Percentiles rank a stretch among this genome's conserved stretches.
phyloP scores from a whole-genome alignment of 2,888 invertebrate genomes.

The Chrysolina americana region DNA sequence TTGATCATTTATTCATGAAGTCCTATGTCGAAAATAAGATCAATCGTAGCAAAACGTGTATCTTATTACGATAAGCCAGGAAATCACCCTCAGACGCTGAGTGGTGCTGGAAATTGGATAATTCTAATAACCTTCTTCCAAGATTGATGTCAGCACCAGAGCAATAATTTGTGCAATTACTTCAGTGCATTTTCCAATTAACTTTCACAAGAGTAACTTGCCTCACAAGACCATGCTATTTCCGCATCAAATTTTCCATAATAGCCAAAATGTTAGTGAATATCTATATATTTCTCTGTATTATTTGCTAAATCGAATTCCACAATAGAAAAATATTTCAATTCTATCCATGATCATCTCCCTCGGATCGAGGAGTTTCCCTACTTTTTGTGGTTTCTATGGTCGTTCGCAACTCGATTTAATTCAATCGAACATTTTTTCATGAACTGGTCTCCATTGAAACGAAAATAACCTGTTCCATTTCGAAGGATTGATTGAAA shows the following conservation, averaged over 20 bases:
- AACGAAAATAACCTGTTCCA: slow-evolving; percentile 39
- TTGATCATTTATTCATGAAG: no score
- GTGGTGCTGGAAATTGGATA: no score
- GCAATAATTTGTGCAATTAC: background rate
- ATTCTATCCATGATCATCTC: slow-evolving; percentile 1
- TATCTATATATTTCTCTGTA: background rate
- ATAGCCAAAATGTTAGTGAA: slow-evolving; percentile 11
- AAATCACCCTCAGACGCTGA: no score
- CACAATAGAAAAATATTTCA: background rate
- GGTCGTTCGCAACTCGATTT: slow-evolving; percentile 34
- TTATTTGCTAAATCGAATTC: slow-evolving; percentile 14
- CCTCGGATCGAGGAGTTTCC: background rate
- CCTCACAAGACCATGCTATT: slow-evolving; percentile 3
- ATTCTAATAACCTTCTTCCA: no score
- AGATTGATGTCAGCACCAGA: background rate
- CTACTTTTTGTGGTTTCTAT: slow-evolving; percentile 15
- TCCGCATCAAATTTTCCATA: background rate
- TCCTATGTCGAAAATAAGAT: no score
- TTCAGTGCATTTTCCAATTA: background rate
- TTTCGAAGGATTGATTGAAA: slow-evolving; percentile 26
- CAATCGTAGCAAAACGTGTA: no score
- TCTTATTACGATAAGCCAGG: no score
- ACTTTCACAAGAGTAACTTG: background rate
- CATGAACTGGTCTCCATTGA: slow-evolving; percentile 27
- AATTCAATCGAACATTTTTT: slow-evolving; percentile 38